Percentiles rank a stretch among this genome's conserved stretches.
Conservation (phyloP, 2,797 vertebrate genomes). For the Hoplostethus atlanticus region DNA sequence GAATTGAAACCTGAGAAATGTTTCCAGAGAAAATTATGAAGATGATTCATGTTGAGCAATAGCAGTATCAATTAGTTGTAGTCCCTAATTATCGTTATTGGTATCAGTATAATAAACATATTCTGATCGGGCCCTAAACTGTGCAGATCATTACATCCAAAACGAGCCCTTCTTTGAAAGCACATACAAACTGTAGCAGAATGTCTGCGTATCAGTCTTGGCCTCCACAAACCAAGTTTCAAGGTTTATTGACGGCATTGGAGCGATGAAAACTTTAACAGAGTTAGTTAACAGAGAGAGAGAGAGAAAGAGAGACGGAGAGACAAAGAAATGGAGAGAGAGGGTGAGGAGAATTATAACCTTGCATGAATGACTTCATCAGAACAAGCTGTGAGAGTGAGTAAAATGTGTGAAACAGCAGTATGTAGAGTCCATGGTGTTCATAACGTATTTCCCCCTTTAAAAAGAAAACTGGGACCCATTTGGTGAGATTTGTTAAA, state of each 20-base stretch:
- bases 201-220: slow-evolving; percentile 1
- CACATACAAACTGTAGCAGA: slow-evolving; percentile 25
- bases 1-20: neutral
- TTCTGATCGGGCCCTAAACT: slow-evolving; percentile 45
- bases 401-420: slow-evolving; percentile 29
- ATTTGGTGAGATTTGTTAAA: slow-evolving; percentile 77
- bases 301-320: neutral
- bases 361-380: slow-evolving; percentile 8
- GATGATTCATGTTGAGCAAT: slow-evolving; percentile 18
- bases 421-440: slow-evolving; percentile 33
- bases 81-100: slow-evolving; percentile 39
- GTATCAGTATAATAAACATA: slow-evolving; percentile 35
- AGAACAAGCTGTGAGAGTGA: slow-evolving; percentile 12
- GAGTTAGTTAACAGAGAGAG: neutral
- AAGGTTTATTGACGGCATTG: neutral
- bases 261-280: too few species aligned
- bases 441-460: slow-evolving; percentile 33
- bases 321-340: neutral
- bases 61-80: slow-evolving; percentile 23
- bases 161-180: slow-evolving; percentile 46
- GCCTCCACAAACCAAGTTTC: neutral
- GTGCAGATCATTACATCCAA: slow-evolving; percentile 57
- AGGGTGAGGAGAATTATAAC: neutral
- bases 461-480: slow-evolving; percentile 63
- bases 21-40: neutral